Evolutionary conservation across 2,888 invertebrate genomes (phyloP), one percentile per base, ranked within the genome.

Genomic region (Machimus atricapillus): DNA sequence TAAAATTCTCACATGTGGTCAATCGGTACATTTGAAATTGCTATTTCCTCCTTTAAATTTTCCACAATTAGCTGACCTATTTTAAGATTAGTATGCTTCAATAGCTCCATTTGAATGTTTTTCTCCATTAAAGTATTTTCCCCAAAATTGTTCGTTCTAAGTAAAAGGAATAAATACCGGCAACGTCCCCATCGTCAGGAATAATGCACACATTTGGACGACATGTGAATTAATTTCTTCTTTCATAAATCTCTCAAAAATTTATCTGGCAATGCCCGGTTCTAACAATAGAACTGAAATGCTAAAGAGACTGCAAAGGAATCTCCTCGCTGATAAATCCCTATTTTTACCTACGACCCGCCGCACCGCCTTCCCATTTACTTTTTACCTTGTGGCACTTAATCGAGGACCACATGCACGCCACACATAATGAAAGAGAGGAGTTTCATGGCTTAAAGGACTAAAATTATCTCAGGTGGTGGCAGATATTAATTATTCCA

Each of bases 261-360:
- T 56, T 16, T 31, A 79, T 79, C 79, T 79, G 79, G 79, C 79
- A 79, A 79, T 46, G 40, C 79, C 40, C 52, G 52, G n/a, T 27
- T 79, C 79, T 79, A 79, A 79, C 79, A 79, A 79, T 79, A 79
- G 79, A 79, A 79, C 27, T 79, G 46, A 76, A 37, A 27, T 8
- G 52, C 27, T 79, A 52, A 79, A 40, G 31, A 23, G 52, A 79
- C 56, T 27, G 46, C 79, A 34, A 52, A 79, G 79, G 52, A 79
- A 52, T 52, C 31, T 66, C 66, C 66, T 27, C 79, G 23, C 79
- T 79, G 79, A 79, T 79, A 79, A 79, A 79, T 79, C 79, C 79
- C 79, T 79, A 79, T 79, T 79, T 79, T 79, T 79, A 79, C 79
- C 79, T 52, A 46, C 79, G 31, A 79, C 16, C 12, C 43, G 43